Evolutionary conservation across 2,113 vertebrate genomes (phyloP), one percentile per base, ranked within the genome.

Genomic region (Eclectus roratus): DNA sequence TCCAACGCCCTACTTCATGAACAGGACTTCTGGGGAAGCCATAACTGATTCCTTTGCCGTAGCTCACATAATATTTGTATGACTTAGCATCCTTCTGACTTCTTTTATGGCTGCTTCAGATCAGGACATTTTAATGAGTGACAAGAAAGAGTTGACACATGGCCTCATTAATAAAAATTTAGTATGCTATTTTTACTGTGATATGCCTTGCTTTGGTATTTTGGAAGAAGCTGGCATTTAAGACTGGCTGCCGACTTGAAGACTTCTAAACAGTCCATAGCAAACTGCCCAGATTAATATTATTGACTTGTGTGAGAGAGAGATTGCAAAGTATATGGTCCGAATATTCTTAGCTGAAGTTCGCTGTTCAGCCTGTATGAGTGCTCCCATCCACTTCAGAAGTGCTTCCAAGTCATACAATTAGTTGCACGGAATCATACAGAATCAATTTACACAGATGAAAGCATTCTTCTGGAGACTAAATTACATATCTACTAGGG

Each of bases 61-160:
- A 56, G 47, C 52, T 61, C 60, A 41, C n/a, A 24, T 13, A 77
- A 35, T 55, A 61, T 71, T 83, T 71, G 47, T 39, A 73, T 12
- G 13, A 68, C 33, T 78, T 84, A 20, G 33, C 29, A 49, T 64
- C 49, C 70, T 92, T 76, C 72, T 71, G 37, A 41, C 17, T 41
- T 80, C 52, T 74, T 94, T 52, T 83, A 87, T n/a, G 47, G 41
- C 64, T 92, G 60, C 50, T 89, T 91, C 73, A 81, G 80, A 87
- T 68, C 47, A 84, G 73, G 39, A 71, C 61, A 93, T 52, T 44
- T 87, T 95, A 95, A 93, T 64, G 47, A 95, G 52, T 39, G 52
- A 80, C 41, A 71, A 68, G 31, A 80, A 84, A 55, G 0, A 7
- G 52, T 21, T 72, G 73, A 89, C 12, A 71, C 60, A 80, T 61